Percentiles rank a stretch among this genome's conserved stretches.
phyloP scores from a whole-genome alignment of 1,140 invertebrate species.

The Drosophila orosa region DNA sequence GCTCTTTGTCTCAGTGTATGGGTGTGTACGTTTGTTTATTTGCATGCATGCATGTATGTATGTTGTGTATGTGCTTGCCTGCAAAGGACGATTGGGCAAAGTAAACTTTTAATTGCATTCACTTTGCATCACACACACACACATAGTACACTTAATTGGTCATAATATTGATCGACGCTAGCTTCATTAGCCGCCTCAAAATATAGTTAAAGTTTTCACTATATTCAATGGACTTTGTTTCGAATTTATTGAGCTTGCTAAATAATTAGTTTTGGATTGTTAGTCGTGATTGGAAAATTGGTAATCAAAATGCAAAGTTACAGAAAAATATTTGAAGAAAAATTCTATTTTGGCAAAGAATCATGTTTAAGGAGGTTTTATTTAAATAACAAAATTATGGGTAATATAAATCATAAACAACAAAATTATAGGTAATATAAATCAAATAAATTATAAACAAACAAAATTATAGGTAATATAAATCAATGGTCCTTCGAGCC shows the following conservation, averaged over 20 bases:
- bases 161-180: conserved; percentile 29
- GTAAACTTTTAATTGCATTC: conserved; percentile 64
- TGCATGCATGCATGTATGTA: conserved; percentile 19
- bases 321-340: not conserved
- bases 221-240: not conserved
- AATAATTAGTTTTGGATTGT: conserved; percentile 19
- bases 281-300: not conserved
- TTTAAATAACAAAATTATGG: too few relatives aligned
- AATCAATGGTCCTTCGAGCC: too few relatives aligned
- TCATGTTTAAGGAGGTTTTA: not conserved
- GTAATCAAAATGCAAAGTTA: not conserved
- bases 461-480: too few relatives aligned
- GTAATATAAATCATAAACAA: too few relatives aligned
- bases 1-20: conserved; percentile 25
- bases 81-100: conserved; percentile 45
- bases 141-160: conserved; percentile 28
- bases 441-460: too few relatives aligned
- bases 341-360: not conserved
- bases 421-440: too few relatives aligned
- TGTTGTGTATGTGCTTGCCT: too few relatives aligned
- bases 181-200: conserved; percentile 24
- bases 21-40: conserved; percentile 18
- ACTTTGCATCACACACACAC: conserved; percentile 42
- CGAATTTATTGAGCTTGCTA: not conserved
- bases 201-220: conserved; percentile 16